A percentile compares a stretch with the other conserved stretches of the same genome.
These are phyloP conservation scores for Ancistrus triradiatus DNA, from an alignment of 2,113 vertebrate genomes.

Conservation along the genomic window DNA sequence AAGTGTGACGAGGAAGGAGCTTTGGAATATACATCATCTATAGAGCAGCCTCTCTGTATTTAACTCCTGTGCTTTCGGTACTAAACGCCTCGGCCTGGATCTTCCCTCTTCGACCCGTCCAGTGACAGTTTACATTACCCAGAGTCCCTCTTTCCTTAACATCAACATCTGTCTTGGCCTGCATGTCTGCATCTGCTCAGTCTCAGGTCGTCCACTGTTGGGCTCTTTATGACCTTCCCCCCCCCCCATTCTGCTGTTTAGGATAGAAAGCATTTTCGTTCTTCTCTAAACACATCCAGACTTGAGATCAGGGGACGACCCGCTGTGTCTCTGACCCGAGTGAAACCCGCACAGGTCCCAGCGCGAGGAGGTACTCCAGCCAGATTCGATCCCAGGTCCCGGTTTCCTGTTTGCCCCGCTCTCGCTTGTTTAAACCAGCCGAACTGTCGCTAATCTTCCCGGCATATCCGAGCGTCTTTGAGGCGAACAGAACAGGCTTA, in stretches of 20 bases:
- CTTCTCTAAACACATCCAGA: background rate
- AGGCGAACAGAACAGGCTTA: background rate
- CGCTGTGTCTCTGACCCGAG: no score
- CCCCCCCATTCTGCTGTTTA: background rate
- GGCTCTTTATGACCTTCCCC: background rate
- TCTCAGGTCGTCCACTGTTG: background rate
- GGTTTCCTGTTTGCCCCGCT: background rate
- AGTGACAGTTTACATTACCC: slow-evolving; percentile 27
- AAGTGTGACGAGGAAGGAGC: no score
- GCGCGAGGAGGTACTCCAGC: background rate
- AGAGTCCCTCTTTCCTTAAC: slow-evolving; percentile 16
- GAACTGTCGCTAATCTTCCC: background rate
- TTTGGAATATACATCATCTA: no score
- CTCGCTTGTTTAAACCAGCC: background rate
- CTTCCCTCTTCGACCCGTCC: background rate
- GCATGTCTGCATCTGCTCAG: background rate
- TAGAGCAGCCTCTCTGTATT: no score
- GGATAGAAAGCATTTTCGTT: background rate
- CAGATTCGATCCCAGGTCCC: background rate
- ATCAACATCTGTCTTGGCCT: slow-evolving; percentile 23
- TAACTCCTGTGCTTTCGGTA: no score
- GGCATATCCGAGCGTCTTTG: background rate
- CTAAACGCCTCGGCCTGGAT: background rate
- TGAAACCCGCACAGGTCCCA: background rate
- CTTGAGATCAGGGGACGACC: background rate